phyloP scores from a whole-genome alignment of 2,888 invertebrate genomes.

The Drosophila antonietae region DNA sequence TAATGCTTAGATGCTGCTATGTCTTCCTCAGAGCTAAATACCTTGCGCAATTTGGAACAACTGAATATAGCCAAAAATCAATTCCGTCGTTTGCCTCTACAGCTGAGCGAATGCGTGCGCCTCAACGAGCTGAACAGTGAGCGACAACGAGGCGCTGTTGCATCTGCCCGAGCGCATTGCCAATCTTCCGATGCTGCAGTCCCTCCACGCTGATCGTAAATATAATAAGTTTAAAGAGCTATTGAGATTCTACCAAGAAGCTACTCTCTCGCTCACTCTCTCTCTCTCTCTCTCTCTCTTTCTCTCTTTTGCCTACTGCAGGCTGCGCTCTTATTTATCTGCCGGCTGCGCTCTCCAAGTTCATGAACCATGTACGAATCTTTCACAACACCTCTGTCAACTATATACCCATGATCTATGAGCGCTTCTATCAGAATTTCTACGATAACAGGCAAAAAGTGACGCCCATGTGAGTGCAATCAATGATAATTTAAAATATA shows the following conservation, averaged over 20 bases:
- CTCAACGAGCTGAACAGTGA: slow-evolving; percentile 82
- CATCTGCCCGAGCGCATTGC: slow-evolving; percentile 83
- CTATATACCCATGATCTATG: slow-evolving; percentile 84
- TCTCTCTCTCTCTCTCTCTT: not conserved
- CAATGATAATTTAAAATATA: not conserved
- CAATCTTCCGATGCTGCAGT: slow-evolving; percentile 81
- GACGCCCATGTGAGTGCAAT: slow-evolving; percentile 74
- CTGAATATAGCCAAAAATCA: slow-evolving; percentile 82
- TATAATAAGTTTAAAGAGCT: slow-evolving; percentile 3
- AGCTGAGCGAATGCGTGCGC: slow-evolving; percentile 81
- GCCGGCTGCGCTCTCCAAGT: slow-evolving; percentile 82
- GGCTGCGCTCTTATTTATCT: slow-evolving; percentile 83
- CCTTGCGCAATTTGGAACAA: slow-evolving; percentile 80
- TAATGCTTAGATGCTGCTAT: not conserved
- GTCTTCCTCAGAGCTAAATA: slow-evolving; percentile 76
- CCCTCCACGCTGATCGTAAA: slow-evolving; percentile 83
- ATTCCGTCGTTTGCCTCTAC: slow-evolving; percentile 78
- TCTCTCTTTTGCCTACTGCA: slow-evolving; percentile 39
- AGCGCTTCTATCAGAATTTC: slow-evolving; percentile 82
- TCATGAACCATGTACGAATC: slow-evolving; percentile 82
- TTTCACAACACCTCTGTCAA: slow-evolving; percentile 83
- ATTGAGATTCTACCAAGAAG: not conserved
- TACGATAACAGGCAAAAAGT: slow-evolving; percentile 81
- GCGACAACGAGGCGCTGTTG: slow-evolving; percentile 81
- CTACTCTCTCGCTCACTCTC: not conserved